These are phyloP conservation scores for Colaptes auratus DNA, from an alignment of 2,113 vertebrate species.

Conservation along the genomic window DNA sequence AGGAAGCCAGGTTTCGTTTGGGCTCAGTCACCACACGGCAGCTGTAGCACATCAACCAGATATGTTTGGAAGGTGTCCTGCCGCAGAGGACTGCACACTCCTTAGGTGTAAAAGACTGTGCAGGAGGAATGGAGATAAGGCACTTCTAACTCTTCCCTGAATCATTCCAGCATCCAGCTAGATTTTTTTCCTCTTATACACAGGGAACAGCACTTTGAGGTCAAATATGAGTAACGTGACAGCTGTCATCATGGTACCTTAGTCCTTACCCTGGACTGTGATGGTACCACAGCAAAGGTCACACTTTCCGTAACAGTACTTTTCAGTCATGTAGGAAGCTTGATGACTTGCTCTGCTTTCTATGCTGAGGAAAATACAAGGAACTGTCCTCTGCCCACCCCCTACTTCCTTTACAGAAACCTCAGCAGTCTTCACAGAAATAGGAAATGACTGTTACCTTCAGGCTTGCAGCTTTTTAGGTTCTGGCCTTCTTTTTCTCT, in stretches of 20 bases:
- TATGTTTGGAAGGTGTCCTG: background rate
- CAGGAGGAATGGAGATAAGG: background rate
- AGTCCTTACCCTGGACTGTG: background rate
- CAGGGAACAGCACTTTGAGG: background rate
- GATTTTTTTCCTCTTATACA: background rate
- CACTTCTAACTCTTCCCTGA: background rate
- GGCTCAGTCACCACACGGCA: background rate
- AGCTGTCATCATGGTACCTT: background rate
- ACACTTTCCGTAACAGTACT: background rate
- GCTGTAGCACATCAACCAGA: background rate
- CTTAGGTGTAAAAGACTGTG: background rate
- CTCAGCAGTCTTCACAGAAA: constrained; percentile 17
- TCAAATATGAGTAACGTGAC: background rate
- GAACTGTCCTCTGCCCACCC: constrained; percentile 25
- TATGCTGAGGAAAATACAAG: constrained; percentile 55
- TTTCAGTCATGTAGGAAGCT: background rate
- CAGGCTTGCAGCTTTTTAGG: background rate
- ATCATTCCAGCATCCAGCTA: background rate
- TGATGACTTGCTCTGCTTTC: constrained; percentile 8
- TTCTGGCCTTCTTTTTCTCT: background rate
- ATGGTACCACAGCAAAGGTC: background rate
- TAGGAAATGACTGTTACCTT: constrained; percentile 46
- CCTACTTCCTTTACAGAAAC: constrained; percentile 41
- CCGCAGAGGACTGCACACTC: background rate
- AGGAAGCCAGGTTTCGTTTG: background rate